Evolutionary conservation across 1,140 invertebrate species (phyloP).

Genomic region (Nasonia longicornis): DNA sequence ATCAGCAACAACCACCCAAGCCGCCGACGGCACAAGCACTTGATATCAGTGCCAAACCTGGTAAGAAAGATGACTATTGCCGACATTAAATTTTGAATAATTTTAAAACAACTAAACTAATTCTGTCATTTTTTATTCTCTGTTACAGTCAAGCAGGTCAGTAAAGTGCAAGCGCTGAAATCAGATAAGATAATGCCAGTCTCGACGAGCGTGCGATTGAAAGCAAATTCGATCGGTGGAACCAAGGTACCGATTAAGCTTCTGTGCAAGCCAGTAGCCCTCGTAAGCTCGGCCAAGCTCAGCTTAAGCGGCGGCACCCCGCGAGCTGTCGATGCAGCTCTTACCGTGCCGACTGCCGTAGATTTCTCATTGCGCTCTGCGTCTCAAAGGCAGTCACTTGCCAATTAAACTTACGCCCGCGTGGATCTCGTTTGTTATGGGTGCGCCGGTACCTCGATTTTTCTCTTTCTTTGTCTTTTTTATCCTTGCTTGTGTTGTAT

Average conservation of each 20-base stretch:
- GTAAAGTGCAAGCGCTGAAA: conserved; percentile 50
- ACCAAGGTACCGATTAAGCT: conserved; percentile 57
- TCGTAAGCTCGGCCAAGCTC: conserved; percentile 54
- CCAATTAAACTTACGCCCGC: conserved; percentile 65
- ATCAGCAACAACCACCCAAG: conserved; percentile 38
- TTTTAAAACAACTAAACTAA: neutral
- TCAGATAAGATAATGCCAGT: conserved; percentile 52
- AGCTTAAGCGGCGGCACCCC: conserved; percentile 48
- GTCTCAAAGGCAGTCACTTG: conserved; percentile 60
- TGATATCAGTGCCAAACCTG: conserved; percentile 20
- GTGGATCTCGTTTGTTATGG: neutral
- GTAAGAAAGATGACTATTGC: conserved; percentile 6
- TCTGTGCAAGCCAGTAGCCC: conserved; percentile 59
- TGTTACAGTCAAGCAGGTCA: conserved; percentile 50
- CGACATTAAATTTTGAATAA: neutral
- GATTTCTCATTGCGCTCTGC: conserved; percentile 65
- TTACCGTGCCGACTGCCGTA: conserved; percentile 58
- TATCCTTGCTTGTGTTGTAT: conserved; percentile 7
- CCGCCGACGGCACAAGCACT: neutral
- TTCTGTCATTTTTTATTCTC: neutral
- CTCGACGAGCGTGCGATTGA: conserved; percentile 58
- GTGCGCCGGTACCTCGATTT: neutral
- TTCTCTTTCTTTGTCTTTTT: neutral
- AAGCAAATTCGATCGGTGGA: conserved; percentile 45
- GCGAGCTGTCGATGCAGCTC: conserved; percentile 47